phyloP scores from a whole-genome alignment of 2,113 vertebrate genomes.

The Mixornis gularis region DNA sequence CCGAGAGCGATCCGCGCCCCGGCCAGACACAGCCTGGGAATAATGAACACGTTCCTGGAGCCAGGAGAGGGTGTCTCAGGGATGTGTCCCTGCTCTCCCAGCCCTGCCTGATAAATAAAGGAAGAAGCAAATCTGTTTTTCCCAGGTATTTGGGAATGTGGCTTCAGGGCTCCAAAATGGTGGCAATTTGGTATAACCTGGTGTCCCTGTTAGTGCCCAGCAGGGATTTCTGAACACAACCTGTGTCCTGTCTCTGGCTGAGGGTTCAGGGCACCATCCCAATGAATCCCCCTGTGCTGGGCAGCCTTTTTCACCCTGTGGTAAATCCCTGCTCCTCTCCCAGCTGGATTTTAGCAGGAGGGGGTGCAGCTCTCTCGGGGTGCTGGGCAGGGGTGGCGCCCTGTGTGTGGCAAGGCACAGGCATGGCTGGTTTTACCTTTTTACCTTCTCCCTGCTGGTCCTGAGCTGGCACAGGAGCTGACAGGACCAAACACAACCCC shows the following conservation, averaged over 20 bases:
- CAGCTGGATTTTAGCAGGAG: not conserved
- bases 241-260: not conserved
- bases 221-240: accelerated
- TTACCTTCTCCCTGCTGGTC: not conserved
- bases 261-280: not conserved
- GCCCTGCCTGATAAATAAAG: not conserved
- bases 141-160: not conserved
- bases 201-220: not conserved
- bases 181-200: accelerated
- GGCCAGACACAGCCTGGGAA: not conserved
- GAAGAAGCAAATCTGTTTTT: not conserved
- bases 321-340: not conserved
- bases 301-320: not conserved
- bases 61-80: not conserved
- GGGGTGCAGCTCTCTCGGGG: not conserved
- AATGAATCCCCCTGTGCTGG: accelerated
- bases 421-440: accelerated
- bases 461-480: not conserved
- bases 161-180: not conserved
- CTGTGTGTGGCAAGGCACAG: accelerated
- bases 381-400: not conserved
- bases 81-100: not conserved
- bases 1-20: not conserved
- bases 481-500: not conserved
- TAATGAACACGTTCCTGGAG: constrained; percentile 22